Evolutionary conservation across 2,888 invertebrate species (phyloP).

Genomic region (Andricus curvator): DNA sequence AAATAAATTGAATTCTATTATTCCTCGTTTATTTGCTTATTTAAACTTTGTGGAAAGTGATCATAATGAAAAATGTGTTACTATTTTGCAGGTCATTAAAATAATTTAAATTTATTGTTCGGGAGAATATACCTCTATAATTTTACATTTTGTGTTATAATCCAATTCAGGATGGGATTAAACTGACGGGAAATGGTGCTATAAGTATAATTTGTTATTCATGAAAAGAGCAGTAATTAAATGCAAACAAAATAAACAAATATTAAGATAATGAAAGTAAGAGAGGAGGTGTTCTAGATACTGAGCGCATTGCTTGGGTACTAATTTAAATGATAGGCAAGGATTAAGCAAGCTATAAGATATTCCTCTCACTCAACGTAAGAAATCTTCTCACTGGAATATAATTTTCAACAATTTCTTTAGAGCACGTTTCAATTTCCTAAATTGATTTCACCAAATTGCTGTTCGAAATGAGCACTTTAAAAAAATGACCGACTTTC

Average conservation of each 20-base stretch:
- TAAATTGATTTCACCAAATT: too few species aligned
- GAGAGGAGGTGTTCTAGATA: neutral
- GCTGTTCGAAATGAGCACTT: too few species aligned
- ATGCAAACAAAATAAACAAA: constrained; percentile 3
- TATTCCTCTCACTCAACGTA: neutral
- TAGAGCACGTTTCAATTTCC: too few species aligned
- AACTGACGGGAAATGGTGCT: neutral
- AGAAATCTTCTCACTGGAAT: neutral
- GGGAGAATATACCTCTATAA: neutral
- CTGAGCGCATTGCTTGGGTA: neutral
- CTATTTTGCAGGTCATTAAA: neutral
- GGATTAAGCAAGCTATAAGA: neutral
- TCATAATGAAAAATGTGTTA: neutral
- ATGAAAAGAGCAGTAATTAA: neutral
- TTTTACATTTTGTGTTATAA: neutral
- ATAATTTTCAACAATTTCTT: neutral
- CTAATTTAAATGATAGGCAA: constrained; percentile 9
- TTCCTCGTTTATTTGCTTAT: too few species aligned
- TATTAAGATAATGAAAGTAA: neutral
- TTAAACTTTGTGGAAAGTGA: too few species aligned
- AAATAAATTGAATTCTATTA: too few species aligned
- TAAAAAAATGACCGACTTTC: too few species aligned
- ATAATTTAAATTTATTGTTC: neutral
- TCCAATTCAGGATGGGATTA: neutral
- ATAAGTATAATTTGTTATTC: neutral